phyloP scores from a whole-genome alignment of 2,797 vertebrate species.

The Cuculus canorus region DNA sequence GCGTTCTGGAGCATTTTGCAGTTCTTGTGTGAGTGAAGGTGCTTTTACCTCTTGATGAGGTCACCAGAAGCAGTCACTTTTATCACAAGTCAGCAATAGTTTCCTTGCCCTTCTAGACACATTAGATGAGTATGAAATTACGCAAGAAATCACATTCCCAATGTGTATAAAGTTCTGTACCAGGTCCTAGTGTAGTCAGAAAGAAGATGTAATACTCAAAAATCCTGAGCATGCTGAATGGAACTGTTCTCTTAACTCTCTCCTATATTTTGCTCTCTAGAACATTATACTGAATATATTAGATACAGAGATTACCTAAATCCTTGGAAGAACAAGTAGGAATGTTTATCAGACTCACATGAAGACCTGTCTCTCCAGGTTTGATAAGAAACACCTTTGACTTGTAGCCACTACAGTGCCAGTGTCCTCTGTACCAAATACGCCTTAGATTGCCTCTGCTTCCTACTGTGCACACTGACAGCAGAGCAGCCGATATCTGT shows the following conservation, averaged over 20 bases:
- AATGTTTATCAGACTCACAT: not conserved
- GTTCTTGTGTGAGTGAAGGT: constrained; percentile 76
- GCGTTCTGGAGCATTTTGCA: constrained; percentile 87
- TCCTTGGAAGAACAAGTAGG: not conserved
- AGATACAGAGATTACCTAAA: not conserved
- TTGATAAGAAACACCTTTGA: not conserved
- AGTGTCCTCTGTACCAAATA: not conserved
- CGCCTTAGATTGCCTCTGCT: not conserved
- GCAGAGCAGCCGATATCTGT: not conserved
- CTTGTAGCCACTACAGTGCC: not conserved
- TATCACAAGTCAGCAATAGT: constrained; percentile 80
- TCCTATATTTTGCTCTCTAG: not conserved
- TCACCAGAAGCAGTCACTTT: constrained; percentile 16
- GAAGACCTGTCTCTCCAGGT: not conserved
- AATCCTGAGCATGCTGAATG: not conserved
- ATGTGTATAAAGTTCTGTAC: not conserved
- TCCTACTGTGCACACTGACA: rapidly evolving
- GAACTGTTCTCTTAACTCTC: not conserved
- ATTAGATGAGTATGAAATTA: not conserved
- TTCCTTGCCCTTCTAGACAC: constrained; percentile 76
- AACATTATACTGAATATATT: not conserved
- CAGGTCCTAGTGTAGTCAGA: not conserved
- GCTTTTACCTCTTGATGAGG: constrained; percentile 78
- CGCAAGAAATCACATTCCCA: not conserved
- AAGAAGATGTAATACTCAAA: not conserved